Base-by-base conservation (phyloP, 1,140 invertebrate species). In the Pseudobourletiella spinata region DNA sequence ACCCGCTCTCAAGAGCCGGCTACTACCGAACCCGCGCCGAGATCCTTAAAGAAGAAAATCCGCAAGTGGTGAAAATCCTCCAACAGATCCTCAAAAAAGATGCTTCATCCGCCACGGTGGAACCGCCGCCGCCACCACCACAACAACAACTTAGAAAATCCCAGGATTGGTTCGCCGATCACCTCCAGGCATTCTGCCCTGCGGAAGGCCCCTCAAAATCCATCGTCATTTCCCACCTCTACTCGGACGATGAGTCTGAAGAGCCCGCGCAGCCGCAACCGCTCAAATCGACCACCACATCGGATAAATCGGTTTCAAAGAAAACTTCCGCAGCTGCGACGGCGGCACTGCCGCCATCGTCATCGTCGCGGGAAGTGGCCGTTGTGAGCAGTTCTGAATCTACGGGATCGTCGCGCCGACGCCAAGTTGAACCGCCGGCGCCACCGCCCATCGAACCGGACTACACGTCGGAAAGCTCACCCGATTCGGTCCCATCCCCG, bases 11-110 rank as follows among this genome's bases (percentile, higher is more conserved):
- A 46, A 54, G 52, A 52, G 28, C 42, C 15, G 66, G 66, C 22
- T 64, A 66, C 43, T 71, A 67, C 57, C 69, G 67, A 63, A 57
- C 67, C 25, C 28, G 71, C 14, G 56, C 65, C 11, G 44, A 71
- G 2, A 35, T 67, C 14, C 62, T 71, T 29, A 61, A 63, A 16
- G 32, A 32, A 20, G 69, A 71, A 59, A 54, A 59, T 22, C 56
- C 65, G 2, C 61, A 63, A 14, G 46, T 72, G 3, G 43, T 70
- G n/a, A 44, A 60, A 20, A 29, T 35, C 6, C 70, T 72, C 65
- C 39, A 51, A 26, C 43, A 61, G n/a, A 64, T 70, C 11, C 63
- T 69, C 15, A 55, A 52, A n/a, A 46, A 42, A 35, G 42, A 44
- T 24, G 18, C 24, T n/a, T 39, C 55, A 15, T 25, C 39, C 29